Percentiles rank a stretch among this genome's conserved stretches.
Conservation (phyloP, 2,113 vertebrate species). For the Perca schrenkii region DNA sequence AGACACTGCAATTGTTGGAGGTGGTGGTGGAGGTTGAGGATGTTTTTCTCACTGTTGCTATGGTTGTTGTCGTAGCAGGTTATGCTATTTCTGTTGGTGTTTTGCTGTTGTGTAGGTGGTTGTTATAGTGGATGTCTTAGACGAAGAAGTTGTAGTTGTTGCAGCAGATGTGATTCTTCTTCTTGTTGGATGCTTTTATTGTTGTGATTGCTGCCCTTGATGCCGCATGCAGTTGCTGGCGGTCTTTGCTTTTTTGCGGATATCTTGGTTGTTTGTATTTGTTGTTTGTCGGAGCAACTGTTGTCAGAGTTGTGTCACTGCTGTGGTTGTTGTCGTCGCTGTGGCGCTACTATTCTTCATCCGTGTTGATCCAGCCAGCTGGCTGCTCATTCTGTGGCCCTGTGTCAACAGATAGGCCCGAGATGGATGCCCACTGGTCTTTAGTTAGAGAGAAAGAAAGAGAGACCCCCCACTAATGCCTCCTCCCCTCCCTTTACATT, state of each 20-base stretch:
- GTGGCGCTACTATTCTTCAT: slow-evolving; percentile 55
- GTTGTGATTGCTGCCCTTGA: background rate
- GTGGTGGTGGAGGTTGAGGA: slow-evolving; percentile 24
- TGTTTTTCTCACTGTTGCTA: slow-evolving; percentile 25
- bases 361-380: slow-evolving; percentile 66
- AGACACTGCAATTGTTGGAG: slow-evolving; percentile 23
- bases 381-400: slow-evolving; percentile 62
- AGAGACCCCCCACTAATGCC: slow-evolving; percentile 36
- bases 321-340: slow-evolving; percentile 31
- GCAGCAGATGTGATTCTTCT: background rate
- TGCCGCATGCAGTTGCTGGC: background rate
- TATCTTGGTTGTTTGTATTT: slow-evolving; percentile 42
- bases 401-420: slow-evolving; percentile 73
- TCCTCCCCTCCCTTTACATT: slow-evolving; percentile 40
- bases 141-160: background rate
- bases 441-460: slow-evolving; percentile 55
- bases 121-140: slow-evolving; percentile 1
- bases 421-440: slow-evolving; percentile 74
- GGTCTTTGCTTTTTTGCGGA: background rate
- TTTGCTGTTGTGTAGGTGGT: slow-evolving; percentile 1
- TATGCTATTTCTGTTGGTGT: background rate
- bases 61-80: background rate
- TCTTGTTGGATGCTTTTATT: background rate
- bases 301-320: slow-evolving; percentile 46
- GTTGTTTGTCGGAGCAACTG: slow-evolving; percentile 34